These are phyloP conservation scores for Erpornis zantholeuca DNA, from an alignment of 2,113 vertebrate genomes.

Conservation along the genomic window DNA sequence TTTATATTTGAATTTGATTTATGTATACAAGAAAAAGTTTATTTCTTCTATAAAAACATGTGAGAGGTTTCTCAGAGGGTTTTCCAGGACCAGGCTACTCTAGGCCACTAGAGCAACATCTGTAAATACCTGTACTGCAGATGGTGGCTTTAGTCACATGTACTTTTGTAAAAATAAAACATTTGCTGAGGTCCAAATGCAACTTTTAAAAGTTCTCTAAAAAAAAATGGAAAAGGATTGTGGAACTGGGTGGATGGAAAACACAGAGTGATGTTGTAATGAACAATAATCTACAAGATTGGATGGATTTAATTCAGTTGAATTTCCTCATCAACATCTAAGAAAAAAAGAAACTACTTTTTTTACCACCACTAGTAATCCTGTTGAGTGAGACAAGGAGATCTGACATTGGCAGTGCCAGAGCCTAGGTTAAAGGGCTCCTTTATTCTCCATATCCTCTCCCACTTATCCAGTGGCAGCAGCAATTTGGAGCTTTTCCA, in stretches of 20 bases:
- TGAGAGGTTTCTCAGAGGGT: neutral
- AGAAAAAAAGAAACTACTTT: neutral
- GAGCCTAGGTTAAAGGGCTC: neutral
- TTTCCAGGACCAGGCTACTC: neutral
- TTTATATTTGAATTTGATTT: slow-evolving; percentile 22
- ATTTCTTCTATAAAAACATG: neutral
- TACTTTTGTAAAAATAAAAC: neutral
- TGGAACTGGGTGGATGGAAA: neutral
- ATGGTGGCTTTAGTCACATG: neutral
- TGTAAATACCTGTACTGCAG: neutral
- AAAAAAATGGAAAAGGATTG: neutral
- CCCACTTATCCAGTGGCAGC: neutral
- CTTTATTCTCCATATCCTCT: neutral
- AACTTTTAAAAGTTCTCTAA: neutral
- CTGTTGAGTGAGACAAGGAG: neutral
- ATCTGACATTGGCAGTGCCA: neutral
- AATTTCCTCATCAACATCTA: neutral
- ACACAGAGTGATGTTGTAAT: neutral
- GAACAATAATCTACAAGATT: neutral
- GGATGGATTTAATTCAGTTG: neutral
- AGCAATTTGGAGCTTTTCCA: neutral
- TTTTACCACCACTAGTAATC: neutral
- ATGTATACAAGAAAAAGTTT: neutral
- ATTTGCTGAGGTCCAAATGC: neutral
- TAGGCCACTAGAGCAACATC: neutral